A percentile compares a stretch with the other conserved stretches of the same genome.
Evolutionary conservation across 1,140 invertebrate genomes (phyloP).

Genomic region (Ooceraea biroi): DNA sequence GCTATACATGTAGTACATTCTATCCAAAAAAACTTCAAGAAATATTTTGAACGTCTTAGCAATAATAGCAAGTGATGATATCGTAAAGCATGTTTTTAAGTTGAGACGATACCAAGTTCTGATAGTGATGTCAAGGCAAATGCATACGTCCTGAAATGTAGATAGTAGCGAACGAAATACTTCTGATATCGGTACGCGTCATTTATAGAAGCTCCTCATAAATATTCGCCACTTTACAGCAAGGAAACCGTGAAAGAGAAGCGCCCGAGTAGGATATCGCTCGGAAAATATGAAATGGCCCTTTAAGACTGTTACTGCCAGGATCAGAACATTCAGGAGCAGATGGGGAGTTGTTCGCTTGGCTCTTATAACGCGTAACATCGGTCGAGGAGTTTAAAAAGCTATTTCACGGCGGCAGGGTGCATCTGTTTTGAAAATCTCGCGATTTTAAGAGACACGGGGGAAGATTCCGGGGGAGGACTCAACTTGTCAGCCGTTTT

Average conservation of each 20-base stretch:
- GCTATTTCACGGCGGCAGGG: conserved; percentile 79
- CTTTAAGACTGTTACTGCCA: conserved; percentile 80
- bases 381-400: conserved; percentile 81
- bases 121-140: neutral
- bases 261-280: conserved; percentile 71
- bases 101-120: neutral
- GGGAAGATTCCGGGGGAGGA: conserved; percentile 31
- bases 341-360: conserved; percentile 66
- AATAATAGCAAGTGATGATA: neutral
- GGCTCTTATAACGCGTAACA: conserved; percentile 67
- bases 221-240: conserved; percentile 72
- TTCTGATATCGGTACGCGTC: conserved; percentile 24
- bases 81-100: neutral
- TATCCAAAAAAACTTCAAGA: no score
- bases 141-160: neutral
- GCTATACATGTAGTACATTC: no score
- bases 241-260: conserved; percentile 23
- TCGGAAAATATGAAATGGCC: conserved; percentile 78
- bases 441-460: conserved; percentile 75
- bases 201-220: conserved; percentile 70
- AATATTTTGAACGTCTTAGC: no score
- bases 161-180: conserved; percentile 16
- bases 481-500: conserved; percentile 75
- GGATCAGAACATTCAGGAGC: conserved; percentile 72
- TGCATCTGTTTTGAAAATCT: conserved; percentile 82